phyloP scores from a whole-genome alignment of 2,888 invertebrate species.

The Mythimna vitellina region DNA sequence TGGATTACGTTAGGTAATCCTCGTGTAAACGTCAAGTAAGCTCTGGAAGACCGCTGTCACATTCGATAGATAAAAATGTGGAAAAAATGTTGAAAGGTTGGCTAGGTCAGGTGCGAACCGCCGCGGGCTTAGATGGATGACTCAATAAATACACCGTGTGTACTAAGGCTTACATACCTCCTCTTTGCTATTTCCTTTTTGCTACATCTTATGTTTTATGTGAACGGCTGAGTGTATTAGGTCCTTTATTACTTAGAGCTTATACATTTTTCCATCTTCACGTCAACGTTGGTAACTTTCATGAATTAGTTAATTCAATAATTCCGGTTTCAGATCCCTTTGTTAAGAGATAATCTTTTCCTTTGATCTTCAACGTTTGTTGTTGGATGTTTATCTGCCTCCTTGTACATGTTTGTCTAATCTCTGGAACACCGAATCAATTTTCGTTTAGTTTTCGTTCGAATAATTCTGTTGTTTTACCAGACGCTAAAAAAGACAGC shows the following conservation, averaged over 20 bases:
- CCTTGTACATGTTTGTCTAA: slow-evolving; percentile 33
- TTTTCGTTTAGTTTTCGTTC: slow-evolving; percentile 45
- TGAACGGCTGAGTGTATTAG: slow-evolving; percentile 40
- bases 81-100: slow-evolving; percentile 44
- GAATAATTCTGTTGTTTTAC: slow-evolving; percentile 35
- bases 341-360: slow-evolving; percentile 16
- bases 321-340: slow-evolving; percentile 22
- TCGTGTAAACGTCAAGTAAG: slow-evolving; percentile 44
- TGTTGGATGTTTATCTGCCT: slow-evolving; percentile 25
- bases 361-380: slow-evolving; percentile 41
- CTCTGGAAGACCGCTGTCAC: slow-evolving; percentile 52
- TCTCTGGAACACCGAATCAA: slow-evolving; percentile 34
- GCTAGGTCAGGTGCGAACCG: slow-evolving; percentile 48
- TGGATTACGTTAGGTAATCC: slow-evolving; percentile 59
- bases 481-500: slow-evolving; percentile 8
- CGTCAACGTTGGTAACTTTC: slow-evolving; percentile 12
- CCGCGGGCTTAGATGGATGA: slow-evolving; percentile 37
- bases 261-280: slow-evolving; percentile 5
- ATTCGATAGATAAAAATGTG: slow-evolving; percentile 55
- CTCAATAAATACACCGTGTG: slow-evolving; percentile 53
- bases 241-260: slow-evolving; percentile 22
- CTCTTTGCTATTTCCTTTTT: slow-evolving; percentile 28
- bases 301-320: slow-evolving; percentile 35
- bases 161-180: slow-evolving; percentile 27
- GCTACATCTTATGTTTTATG: slow-evolving; percentile 37